A percentile compares a stretch with the other conserved stretches of the same genome.
Evolutionary conservation across 2,797 vertebrate species (phyloP).

Genomic region (Neosalanx taihuensis): DNA sequence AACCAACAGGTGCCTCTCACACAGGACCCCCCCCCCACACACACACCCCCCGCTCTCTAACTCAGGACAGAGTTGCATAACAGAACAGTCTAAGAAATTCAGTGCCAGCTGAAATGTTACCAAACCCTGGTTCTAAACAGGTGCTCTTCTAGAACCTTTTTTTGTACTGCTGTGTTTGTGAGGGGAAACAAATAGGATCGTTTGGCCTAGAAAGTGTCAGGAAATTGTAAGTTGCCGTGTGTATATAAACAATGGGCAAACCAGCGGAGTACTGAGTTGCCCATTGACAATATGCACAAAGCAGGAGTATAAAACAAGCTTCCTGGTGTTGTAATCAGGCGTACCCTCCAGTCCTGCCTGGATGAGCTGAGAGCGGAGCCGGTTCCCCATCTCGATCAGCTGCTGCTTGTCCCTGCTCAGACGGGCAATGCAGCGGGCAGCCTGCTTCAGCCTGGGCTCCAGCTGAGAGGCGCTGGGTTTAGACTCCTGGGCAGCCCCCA

Average conservation of each 20-base stretch:
- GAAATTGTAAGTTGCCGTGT: neutral
- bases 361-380: slow-evolving; percentile 72
- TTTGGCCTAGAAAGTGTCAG: no score
- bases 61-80: neutral
- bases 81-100: no score
- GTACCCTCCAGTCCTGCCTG: slow-evolving; percentile 52
- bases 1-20: neutral
- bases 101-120: no score
- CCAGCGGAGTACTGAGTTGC: no score
- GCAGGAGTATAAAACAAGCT: neutral
- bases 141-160: no score
- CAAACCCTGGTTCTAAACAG: no score
- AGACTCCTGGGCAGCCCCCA: slow-evolving; percentile 6
- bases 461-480: slow-evolving; percentile 34
- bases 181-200: no score
- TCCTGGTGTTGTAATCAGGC: neutral
- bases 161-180: no score
- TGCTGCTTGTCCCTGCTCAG: slow-evolving; percentile 82
- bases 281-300: neutral
- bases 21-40: neutral
- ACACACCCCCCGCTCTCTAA: neutral
- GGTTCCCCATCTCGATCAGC: slow-evolving; percentile 85
- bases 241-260: neutral
- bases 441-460: slow-evolving; percentile 75
- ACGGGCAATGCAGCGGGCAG: slow-evolving; percentile 69